Conservation (phyloP, 2,888 invertebrate genomes). For the Athalia cordata region DNA sequence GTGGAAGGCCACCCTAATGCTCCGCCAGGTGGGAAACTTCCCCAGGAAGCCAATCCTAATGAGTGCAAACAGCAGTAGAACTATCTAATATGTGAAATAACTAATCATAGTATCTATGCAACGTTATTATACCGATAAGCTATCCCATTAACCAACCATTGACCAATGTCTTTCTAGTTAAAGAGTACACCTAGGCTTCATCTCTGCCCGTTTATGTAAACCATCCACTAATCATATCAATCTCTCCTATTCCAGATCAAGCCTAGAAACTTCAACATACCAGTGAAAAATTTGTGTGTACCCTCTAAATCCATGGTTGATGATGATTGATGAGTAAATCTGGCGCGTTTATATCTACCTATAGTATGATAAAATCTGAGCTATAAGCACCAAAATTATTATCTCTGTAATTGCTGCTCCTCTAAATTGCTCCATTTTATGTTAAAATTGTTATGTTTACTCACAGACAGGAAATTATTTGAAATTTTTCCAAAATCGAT, state of each 20-base stretch:
- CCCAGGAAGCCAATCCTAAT: conserved; percentile 73
- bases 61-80: conserved; percentile 85
- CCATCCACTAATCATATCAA: conserved; percentile 63
- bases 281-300: conserved; percentile 50
- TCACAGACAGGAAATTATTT: conserved; percentile 59
- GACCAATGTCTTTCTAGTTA: conserved; percentile 11
- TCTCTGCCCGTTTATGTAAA: conserved; percentile 57
- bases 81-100: conserved; percentile 50
- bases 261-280: conserved; percentile 60
- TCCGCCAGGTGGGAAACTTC: conserved; percentile 71
- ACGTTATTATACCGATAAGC: conserved; percentile 30
- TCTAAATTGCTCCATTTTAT: conserved; percentile 63
- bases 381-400: conserved; percentile 46
- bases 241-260: conserved; percentile 70
- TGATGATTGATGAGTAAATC: conserved; percentile 54
- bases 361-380: conserved; percentile 48
- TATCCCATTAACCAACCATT: conserved; percentile 49
- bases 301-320: conserved; percentile 55
- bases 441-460: conserved; percentile 67
- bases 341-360: conserved; percentile 50
- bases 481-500: conserved; percentile 60
- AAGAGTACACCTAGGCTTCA: conserved; percentile 12
- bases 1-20: conserved; percentile 75
- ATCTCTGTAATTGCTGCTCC: conserved; percentile 51
- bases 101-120: conserved; percentile 44